These are phyloP conservation scores for Gorsachius magnificus DNA, from an alignment of 2,797 vertebrate genomes.

Conservation along the genomic window DNA sequence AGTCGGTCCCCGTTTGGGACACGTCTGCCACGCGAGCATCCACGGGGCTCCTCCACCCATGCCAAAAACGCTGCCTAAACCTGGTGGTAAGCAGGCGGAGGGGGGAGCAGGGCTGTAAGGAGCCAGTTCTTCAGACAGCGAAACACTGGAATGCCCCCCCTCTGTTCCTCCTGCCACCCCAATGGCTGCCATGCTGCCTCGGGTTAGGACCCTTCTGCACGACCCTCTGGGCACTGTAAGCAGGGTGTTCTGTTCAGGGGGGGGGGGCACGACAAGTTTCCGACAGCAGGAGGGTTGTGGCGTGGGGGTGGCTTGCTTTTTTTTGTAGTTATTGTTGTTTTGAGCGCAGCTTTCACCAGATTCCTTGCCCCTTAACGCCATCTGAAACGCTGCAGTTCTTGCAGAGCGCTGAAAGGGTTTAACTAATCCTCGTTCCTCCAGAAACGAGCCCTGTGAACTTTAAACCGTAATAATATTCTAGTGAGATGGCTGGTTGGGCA, in stretches of 20 bases:
- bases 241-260: not conserved
- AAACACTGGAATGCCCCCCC: not conserved
- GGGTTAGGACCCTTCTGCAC: not conserved
- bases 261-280: not conserved
- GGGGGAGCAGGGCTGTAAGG: fast-evolving
- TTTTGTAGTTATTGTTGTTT: not conserved
- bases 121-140: not conserved
- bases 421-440: not conserved
- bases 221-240: not conserved
- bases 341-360: not conserved
- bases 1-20: not conserved
- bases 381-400: not conserved
- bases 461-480: not conserved
- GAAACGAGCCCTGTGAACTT: not conserved
- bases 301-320: not conserved
- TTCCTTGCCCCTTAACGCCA: fast-evolving
- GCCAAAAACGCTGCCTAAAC: not conserved
- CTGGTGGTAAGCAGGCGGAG: not conserved
- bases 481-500: not conserved
- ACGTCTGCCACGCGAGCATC: not conserved
- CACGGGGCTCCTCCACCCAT: not conserved
- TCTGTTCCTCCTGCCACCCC: fast-evolving
- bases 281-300: not conserved
- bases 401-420: not conserved
- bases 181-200: not conserved